These are phyloP conservation scores for Psilanteris sp. DNA, from an alignment of 1,140 invertebrate species.

Conservation along the genomic window DNA sequence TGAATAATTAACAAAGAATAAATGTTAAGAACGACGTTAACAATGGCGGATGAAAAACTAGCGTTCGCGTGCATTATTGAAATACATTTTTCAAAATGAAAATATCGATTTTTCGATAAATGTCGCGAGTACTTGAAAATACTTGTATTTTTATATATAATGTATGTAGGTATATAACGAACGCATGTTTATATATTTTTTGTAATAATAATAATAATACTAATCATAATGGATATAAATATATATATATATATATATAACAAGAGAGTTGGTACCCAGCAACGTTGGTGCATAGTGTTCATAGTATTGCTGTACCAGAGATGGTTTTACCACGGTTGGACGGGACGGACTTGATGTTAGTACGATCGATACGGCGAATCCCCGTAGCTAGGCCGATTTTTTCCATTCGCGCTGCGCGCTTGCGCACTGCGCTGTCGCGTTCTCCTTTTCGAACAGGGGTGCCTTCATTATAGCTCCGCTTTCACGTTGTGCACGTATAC, in stretches of 20 bases:
- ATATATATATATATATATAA: background rate
- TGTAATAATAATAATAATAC: no score
- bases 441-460: conserved; percentile 55
- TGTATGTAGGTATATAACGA: no score
- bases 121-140: no score
- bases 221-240: no score
- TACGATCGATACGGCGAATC: conserved; percentile 77
- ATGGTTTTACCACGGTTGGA: conserved; percentile 63
- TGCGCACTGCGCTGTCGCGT: conserved; percentile 61
- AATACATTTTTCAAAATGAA: no score
- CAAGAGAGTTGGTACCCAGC: conserved; percentile 45
- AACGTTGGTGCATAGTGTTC: conserved; percentile 43
- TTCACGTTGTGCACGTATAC: conserved; percentile 41
- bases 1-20: no score
- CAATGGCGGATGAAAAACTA: no score
- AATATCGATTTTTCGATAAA: no score
- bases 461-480: conserved; percentile 71
- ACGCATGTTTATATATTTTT: no score
- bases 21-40: no score
- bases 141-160: no score
- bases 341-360: conserved; percentile 71
- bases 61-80: no score
- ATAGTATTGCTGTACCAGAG: conserved; percentile 57
- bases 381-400: conserved; percentile 76
- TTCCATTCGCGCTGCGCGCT: conserved; percentile 72